phyloP scores from a whole-genome alignment of 2,888 invertebrate species.

The Acanthosepion esculentum region DNA sequence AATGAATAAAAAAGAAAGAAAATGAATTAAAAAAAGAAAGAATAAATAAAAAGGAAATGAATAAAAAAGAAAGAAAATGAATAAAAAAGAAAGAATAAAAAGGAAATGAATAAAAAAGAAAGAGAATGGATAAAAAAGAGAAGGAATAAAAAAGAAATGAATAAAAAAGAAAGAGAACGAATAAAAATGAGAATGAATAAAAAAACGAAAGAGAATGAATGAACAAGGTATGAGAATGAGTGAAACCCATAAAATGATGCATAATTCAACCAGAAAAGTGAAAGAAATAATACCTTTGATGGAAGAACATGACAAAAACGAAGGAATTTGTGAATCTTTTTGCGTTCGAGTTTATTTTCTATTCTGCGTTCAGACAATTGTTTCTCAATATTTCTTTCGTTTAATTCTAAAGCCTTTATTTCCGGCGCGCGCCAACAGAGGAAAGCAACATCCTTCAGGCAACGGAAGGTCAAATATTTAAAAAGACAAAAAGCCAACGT shows the following conservation, averaged over 20 bases:
- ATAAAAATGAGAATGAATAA: background rate
- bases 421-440: background rate
- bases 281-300: background rate
- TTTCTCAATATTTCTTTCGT: background rate
- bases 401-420: background rate
- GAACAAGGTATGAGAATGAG: background rate
- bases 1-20: too few relatives aligned
- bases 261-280: background rate
- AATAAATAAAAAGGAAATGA: too few relatives aligned
- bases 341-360: background rate
- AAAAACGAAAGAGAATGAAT: background rate
- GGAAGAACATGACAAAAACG: constrained; percentile 6
- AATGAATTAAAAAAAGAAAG: too few relatives aligned
- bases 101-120: too few relatives aligned
- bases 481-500: background rate
- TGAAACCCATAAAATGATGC: background rate
- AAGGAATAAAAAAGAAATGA: too few relatives aligned
- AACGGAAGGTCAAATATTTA: background rate
- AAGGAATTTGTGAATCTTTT: background rate
- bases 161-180: too few relatives aligned
- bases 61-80: too few relatives aligned
- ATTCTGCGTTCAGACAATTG: background rate
- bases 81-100: too few relatives aligned
- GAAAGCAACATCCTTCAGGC: background rate
- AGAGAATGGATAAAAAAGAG: too few relatives aligned